Conservation (phyloP, 2,888 invertebrate species). For the Lasioglossum vierecki region DNA sequence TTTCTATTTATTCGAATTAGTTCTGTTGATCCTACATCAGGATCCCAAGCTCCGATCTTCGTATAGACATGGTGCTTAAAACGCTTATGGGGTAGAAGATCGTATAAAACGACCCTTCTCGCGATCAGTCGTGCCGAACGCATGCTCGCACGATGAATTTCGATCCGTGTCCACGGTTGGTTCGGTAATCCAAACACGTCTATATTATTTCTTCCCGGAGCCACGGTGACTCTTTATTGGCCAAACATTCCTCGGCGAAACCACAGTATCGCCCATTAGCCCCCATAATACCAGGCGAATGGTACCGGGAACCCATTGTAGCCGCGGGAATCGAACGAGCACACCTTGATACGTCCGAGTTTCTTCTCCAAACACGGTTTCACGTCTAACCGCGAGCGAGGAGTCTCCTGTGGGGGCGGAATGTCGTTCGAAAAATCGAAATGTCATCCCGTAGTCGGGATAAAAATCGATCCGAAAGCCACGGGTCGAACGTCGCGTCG, state of each 20-base stretch:
- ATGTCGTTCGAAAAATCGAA: conserved; percentile 16
- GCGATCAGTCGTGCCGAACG: not conserved
- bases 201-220: conserved; percentile 4
- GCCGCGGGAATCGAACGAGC: conserved; percentile 3
- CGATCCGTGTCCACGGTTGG: not conserved
- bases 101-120: not conserved
- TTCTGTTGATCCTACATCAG: too few relatives aligned
- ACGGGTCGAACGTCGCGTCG: not conserved
- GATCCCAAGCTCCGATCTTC: too few relatives aligned
- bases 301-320: not conserved
- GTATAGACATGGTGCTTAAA: not conserved
- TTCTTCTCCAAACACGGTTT: conserved; percentile 6
- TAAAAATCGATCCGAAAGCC: not conserved
- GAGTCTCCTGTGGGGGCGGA: not conserved
- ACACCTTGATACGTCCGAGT: not conserved
- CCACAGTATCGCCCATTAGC: conserved; percentile 8
- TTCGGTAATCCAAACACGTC: not conserved
- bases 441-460: not conserved
- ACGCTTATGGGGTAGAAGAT: not conserved
- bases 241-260: conserved; percentile 1
- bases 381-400: not conserved
- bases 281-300: not conserved
- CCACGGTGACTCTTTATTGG: not conserved
- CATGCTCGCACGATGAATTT: not conserved
- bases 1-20: too few relatives aligned